A percentile compares a stretch with the other conserved stretches of the same genome.
Conservation (phyloP, 2,113 vertebrate genomes). For the Antennarius striatus region DNA sequence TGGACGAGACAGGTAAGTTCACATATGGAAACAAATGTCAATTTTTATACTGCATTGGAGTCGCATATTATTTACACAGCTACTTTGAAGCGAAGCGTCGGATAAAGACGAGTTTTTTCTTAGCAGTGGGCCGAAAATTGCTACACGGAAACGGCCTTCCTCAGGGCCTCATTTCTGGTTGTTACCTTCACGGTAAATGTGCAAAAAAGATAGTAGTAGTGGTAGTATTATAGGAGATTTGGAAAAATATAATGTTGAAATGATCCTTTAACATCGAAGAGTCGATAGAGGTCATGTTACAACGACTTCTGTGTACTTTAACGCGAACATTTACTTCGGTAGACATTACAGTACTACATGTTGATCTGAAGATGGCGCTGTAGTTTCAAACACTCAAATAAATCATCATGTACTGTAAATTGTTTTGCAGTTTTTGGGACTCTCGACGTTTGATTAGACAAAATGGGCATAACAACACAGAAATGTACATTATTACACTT, state of each 20-base stretch:
- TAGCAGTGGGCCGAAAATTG: too few species aligned
- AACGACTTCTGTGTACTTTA: too few species aligned
- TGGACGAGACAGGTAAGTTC: conserved; percentile 88
- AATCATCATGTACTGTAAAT: too few species aligned
- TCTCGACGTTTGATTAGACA: too few species aligned
- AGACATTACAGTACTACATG: neutral
- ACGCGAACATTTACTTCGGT: neutral
- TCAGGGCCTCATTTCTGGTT: neutral
- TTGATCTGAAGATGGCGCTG: conserved; percentile 2
- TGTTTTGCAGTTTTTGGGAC: too few species aligned
- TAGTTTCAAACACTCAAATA: too few species aligned
- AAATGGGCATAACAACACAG: too few species aligned
- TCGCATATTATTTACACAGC: too few species aligned
- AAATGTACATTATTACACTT: too few species aligned
- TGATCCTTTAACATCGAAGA: neutral
- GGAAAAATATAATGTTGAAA: neutral
- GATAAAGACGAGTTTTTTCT: neutral
- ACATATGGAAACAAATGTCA: neutral
- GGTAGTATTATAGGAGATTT: too few species aligned
- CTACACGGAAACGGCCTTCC: neutral
- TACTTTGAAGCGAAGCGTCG: too few species aligned
- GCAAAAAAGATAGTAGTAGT: neutral
- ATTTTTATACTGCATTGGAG: too few species aligned
- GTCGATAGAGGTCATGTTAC: neutral
- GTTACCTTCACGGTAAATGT: neutral